Conservation (phyloP, 2,113 vertebrate genomes). For the Tenrec ecaudatus region DNA sequence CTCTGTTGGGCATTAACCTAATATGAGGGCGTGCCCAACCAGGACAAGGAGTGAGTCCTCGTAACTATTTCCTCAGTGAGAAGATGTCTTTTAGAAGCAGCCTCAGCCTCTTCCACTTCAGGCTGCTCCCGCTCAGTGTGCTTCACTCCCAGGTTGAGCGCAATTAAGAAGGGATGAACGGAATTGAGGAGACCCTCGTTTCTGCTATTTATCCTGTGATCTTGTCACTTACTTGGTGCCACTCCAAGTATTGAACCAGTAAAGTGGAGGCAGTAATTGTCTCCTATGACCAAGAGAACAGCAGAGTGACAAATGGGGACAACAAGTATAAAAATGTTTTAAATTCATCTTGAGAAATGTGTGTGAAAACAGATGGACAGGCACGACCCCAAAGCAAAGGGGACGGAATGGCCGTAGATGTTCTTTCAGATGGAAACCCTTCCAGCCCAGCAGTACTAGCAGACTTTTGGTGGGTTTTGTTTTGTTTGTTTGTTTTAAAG, state of each 20-base stretch:
- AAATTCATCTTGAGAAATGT: background rate
- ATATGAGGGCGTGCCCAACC: background rate
- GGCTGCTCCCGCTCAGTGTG: background rate
- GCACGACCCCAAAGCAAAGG: background rate
- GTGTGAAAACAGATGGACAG: background rate
- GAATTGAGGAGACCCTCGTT: background rate
- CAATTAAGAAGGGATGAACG: background rate
- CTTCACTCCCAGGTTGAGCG: background rate
- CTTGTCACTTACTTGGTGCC: background rate
- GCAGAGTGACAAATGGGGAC: background rate
- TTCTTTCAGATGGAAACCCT: background rate
- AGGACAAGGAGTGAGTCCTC: constrained; percentile 35
- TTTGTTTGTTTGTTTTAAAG: background rate
- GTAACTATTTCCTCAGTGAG: constrained; percentile 2
- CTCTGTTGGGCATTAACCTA: constrained; percentile 23
- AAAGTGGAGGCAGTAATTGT: background rate
- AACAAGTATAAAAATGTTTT: background rate
- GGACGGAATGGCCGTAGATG: background rate
- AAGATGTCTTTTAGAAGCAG: constrained; percentile 37
- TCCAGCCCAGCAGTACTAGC: background rate
- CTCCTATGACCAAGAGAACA: background rate
- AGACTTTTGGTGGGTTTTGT: no score
- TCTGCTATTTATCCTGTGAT: background rate
- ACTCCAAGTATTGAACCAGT: background rate
- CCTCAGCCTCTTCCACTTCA: background rate